phyloP scores from a whole-genome alignment of 2,888 invertebrate genomes.

The Empis livida region DNA sequence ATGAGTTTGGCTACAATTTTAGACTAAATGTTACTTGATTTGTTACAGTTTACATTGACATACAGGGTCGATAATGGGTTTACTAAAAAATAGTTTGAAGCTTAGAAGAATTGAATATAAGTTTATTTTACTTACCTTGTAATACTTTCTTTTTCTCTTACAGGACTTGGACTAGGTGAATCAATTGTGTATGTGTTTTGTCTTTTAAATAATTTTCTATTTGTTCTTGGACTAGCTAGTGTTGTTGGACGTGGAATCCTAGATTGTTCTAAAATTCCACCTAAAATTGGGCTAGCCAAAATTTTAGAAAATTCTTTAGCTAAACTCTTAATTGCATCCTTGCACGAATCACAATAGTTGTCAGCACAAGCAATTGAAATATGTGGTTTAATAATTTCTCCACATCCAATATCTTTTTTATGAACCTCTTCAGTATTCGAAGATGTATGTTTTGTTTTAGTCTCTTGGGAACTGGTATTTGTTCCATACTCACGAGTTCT shows the following conservation, averaged over 20 bases:
- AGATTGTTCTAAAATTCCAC: slow-evolving; percentile 16
- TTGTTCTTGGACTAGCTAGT: slow-evolving; percentile 30
- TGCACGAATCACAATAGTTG: slow-evolving; percentile 48
- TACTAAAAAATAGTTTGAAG: too few species aligned
- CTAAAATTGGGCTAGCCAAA: slow-evolving; percentile 12
- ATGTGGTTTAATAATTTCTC: slow-evolving; percentile 38
- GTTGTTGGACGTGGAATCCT: slow-evolving; percentile 32
- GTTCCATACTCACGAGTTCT: slow-evolving; percentile 5
- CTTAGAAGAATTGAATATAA: too few species aligned
- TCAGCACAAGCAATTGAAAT: slow-evolving; percentile 39
- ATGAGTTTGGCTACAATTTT: too few species aligned
- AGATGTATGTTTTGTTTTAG: slow-evolving; percentile 19
- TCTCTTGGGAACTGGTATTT: slow-evolving; percentile 11
- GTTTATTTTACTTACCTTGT: slow-evolving; percentile 21
- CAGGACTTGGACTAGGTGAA: slow-evolving; percentile 22
- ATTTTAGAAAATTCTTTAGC: slow-evolving; percentile 36
- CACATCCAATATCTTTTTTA: slow-evolving; percentile 41
- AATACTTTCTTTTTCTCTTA: slow-evolving; percentile 20
- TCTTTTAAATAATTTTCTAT: slow-evolving; percentile 25
- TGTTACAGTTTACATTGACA: too few species aligned
- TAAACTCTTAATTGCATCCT: slow-evolving; percentile 41
- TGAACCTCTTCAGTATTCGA: slow-evolving; percentile 30
- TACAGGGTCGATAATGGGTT: too few species aligned
- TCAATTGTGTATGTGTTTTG: slow-evolving; percentile 35
- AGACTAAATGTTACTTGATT: too few species aligned